Evolutionary conservation across 2,797 vertebrate genomes (phyloP).

Genomic region (Paramormyrops hopkinsi): DNA sequence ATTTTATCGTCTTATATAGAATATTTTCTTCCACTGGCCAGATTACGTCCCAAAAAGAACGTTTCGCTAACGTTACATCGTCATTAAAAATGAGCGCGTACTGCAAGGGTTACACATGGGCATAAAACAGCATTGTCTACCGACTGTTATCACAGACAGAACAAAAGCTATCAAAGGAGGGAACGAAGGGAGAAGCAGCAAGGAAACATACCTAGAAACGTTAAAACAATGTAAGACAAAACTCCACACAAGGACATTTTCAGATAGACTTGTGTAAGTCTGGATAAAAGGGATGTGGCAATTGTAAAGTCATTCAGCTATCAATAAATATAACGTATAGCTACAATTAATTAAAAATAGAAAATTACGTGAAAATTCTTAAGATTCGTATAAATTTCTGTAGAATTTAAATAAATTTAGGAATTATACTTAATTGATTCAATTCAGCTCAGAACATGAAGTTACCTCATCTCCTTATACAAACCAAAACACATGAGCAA

Average conservation of each 20-base stretch:
- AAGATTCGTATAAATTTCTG: slow-evolving; percentile 4
- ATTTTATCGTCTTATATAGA: slow-evolving; percentile 17
- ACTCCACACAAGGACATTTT: slow-evolving; percentile 40
- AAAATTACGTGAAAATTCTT: slow-evolving; percentile 33
- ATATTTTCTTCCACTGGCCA: slow-evolving; percentile 44
- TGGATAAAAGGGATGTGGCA: slow-evolving; percentile 38
- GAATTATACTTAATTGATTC: slow-evolving; percentile 13
- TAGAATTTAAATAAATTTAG: slow-evolving; percentile 16
- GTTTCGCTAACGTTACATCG: slow-evolving; percentile 34
- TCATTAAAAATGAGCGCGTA: slow-evolving; percentile 59
- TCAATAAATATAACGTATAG: neutral
- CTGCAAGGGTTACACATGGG: slow-evolving; percentile 64
- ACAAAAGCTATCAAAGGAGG: slow-evolving; percentile 38
- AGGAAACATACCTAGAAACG: slow-evolving; percentile 50
- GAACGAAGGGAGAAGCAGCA: slow-evolving; percentile 41
- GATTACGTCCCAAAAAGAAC: slow-evolving; percentile 61
- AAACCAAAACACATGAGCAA: slow-evolving; percentile 97
- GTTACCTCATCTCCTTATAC: slow-evolving; percentile 92
- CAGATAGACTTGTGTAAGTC: slow-evolving; percentile 45
- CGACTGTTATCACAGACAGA: slow-evolving; percentile 41
- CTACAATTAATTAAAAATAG: slow-evolving; percentile 21
- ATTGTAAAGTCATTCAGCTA: slow-evolving; percentile 1
- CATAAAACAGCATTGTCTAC: slow-evolving; percentile 42
- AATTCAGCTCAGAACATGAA: slow-evolving; percentile 37
- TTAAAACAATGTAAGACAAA: slow-evolving; percentile 53